Evolutionary conservation across 35 echinoderm and acorn worm genomes (phyloP), one percentile per base, ranked within the genome.

Genomic region (Ophiothrix spiculata): DNA sequence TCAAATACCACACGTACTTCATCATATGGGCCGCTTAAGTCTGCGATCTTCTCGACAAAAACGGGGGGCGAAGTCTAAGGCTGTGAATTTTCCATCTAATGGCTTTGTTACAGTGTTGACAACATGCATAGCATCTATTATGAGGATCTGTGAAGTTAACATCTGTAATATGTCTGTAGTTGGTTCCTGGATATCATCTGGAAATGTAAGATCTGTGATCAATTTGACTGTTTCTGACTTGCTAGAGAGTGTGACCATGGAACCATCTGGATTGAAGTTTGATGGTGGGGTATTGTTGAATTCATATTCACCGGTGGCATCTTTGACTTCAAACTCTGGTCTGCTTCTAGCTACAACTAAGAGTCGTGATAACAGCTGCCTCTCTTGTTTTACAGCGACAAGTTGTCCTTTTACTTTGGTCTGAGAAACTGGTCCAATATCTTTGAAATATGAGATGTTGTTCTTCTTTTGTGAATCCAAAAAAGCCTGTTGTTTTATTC

Each of bases 1-100:
- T 80, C 78, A 80, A 80, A 76, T 31, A 80, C 36, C 32, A 80
- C 37, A 80, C 36, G 78, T 31, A 80, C n/a, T 80, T 80, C 78
- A 80, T 37, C 78, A 80, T 80, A 80, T 80, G n/a, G n/a, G n/a
- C n/a, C 78, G 25, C 37, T 80, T 28, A 40, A 4, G 78, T 80
- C 41, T 4, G 40, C 38, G 40, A 12, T 39, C 25, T 80, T 40
- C 8, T 54, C 21, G 8, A 21, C 8, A 54, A 54, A 54, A 54
- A 54, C 8, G 40, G 38, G n/a, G 40, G 32, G 36, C 34, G n/a
- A 80, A 80, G 38, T 80, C 11, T 40, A 40, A 80, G 21, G 33
- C 77, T 33, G 33, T 25, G 38, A 39, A 80, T 29, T 40, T 79
- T 33, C 37, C 77, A 40, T 37, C 38, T 28, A 40, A 29, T n/a